Conservation (phyloP, 2,888 invertebrate genomes). For the Cryptophagus acutangulus region DNA sequence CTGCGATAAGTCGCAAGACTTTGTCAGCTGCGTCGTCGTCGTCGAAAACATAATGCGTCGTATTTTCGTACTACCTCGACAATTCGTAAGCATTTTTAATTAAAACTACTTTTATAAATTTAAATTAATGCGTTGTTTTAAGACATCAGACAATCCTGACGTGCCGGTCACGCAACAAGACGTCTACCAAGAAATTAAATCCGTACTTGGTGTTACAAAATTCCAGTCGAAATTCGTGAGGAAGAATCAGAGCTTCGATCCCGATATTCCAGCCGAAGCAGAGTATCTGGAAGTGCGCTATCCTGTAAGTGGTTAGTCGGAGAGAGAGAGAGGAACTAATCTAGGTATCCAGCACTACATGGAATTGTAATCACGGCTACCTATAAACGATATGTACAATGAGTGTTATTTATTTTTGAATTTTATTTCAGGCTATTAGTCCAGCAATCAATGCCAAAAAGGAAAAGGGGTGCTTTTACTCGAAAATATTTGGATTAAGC, state of each 20-base stretch:
- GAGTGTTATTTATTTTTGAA: no score
- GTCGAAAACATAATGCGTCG: conserved; percentile 80
- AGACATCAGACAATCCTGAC: conserved; percentile 54
- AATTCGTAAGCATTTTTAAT: no score
- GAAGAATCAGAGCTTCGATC: conserved; percentile 85
- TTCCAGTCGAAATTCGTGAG: conserved; percentile 75
- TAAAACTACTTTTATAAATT: no score
- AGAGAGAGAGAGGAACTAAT: no score
- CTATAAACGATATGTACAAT: no score
- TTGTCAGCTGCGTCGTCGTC: conserved; percentile 82
- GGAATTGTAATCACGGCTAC: no score
- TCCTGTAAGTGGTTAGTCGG: no score
- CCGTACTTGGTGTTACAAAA: conserved; percentile 64
- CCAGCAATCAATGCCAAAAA: conserved; percentile 26
- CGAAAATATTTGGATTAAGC: conserved; percentile 83
- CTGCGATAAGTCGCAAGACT: conserved; percentile 52
- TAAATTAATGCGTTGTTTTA: no score
- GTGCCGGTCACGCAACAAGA: conserved; percentile 70
- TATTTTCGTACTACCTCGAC: conserved; percentile 80
- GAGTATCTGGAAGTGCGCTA: conserved; percentile 92
- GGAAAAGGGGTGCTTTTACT: conserved; percentile 57
- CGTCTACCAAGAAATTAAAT: conserved; percentile 86
- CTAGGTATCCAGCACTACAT: no score
- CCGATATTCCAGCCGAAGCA: conserved; percentile 73
- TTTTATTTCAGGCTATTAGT: no score